Evolutionary conservation across 2,888 invertebrate species (phyloP).

Genomic region (Philereme transversata): DNA sequence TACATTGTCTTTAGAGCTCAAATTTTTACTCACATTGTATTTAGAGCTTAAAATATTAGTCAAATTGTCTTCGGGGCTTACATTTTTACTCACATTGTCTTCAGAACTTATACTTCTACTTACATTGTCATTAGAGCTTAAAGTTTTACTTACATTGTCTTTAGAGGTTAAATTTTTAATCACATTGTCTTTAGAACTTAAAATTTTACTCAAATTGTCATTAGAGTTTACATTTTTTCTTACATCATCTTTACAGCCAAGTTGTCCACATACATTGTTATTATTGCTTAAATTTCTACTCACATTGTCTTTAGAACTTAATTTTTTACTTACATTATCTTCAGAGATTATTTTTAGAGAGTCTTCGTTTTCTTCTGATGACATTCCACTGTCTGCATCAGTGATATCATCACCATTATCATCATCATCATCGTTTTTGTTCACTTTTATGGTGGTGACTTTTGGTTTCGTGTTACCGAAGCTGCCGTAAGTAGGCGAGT

Average conservation of each 20-base stretch:
- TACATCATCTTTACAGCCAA: slow-evolving; percentile 36
- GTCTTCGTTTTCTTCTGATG: slow-evolving; percentile 77
- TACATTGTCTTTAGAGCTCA: too few species aligned
- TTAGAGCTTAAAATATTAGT: neutral
- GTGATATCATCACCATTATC: slow-evolving; percentile 34
- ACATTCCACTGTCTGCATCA: slow-evolving; percentile 74
- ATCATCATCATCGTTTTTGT: slow-evolving; percentile 37
- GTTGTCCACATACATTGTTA: slow-evolving; percentile 11
- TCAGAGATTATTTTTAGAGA: slow-evolving; percentile 52
- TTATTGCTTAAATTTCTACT: slow-evolving; percentile 32
- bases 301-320: slow-evolving; percentile 49
- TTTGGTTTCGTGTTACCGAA: slow-evolving; percentile 66
- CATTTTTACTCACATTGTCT: slow-evolving; percentile 37
- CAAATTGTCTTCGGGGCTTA: neutral
- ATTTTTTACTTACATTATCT: slow-evolving; percentile 37
- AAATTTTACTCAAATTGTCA: slow-evolving; percentile 37
- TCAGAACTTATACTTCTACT: slow-evolving; percentile 1
- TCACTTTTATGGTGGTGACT: slow-evolving; percentile 25
- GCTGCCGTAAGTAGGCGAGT: slow-evolving; percentile 65
- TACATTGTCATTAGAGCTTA: too few species aligned
- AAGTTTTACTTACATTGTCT: too few species aligned
- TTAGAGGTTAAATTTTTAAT: too few species aligned
- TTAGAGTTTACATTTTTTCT: slow-evolving; percentile 32
- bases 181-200: slow-evolving; percentile 46
- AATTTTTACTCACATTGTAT: too few species aligned